Evolutionary conservation across 2,888 invertebrate genomes (phyloP).

Genomic region (Cartodere bifasciata): DNA sequence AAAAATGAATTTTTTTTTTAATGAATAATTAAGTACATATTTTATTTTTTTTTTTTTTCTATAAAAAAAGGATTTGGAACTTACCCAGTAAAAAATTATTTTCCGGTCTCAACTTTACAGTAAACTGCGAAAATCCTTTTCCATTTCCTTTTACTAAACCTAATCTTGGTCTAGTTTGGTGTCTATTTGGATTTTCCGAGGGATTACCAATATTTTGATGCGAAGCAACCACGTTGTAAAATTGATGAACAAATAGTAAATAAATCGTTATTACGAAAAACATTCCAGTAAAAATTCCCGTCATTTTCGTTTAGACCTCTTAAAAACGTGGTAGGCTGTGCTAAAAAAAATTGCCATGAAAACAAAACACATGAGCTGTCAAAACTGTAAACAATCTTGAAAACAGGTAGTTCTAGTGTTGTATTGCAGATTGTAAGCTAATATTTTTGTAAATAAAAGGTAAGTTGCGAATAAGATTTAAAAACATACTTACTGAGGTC

Average conservation of each 20-base stretch:
- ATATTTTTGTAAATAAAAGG: too few relatives aligned
- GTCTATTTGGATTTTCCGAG: conserved; percentile 1
- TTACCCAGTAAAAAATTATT: conserved; percentile 9
- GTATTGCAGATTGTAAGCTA: too few relatives aligned
- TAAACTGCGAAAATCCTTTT: neutral
- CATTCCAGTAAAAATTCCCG: conserved; percentile 7
- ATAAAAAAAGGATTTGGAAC: too few relatives aligned
- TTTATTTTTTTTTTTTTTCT: neutral
- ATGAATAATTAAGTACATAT: neutral
- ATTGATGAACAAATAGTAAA: conserved; percentile 7
- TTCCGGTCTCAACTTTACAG: too few relatives aligned
- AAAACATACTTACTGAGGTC: too few relatives aligned
- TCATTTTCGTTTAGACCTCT: too few relatives aligned
- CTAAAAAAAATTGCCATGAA: too few relatives aligned
- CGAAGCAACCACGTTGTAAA: conserved; percentile 3
- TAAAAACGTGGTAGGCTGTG: too few relatives aligned
- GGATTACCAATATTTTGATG: conserved; percentile 1
- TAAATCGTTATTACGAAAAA: conserved; percentile 7
- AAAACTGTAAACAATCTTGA: too few relatives aligned
- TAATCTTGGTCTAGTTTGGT: conserved; percentile 3
- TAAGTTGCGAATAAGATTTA: too few relatives aligned
- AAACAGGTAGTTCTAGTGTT: too few relatives aligned
- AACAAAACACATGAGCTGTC: too few relatives aligned
- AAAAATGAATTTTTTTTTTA: neutral
- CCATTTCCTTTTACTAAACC: neutral